These are phyloP conservation scores for Dallia pectoralis DNA, from an alignment of 2,797 vertebrate genomes.

Conservation along the genomic window DNA sequence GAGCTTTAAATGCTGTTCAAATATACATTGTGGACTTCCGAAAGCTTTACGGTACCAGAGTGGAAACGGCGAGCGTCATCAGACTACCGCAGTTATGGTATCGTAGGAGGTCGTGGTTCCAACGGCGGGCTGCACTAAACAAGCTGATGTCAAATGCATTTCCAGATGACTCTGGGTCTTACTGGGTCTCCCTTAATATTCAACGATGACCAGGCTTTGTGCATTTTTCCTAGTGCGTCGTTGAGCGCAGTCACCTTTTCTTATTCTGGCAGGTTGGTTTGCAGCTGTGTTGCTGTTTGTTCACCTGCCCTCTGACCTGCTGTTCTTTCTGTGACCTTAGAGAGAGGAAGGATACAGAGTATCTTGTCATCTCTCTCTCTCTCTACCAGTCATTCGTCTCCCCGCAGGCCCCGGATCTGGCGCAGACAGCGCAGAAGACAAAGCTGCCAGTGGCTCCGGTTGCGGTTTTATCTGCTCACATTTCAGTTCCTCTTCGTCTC, in stretches of 20 bases:
- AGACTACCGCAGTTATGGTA: constrained; percentile 46
- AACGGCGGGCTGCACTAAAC: constrained; percentile 58
- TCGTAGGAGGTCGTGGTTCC: constrained; percentile 22
- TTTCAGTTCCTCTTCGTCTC: constrained; percentile 43
- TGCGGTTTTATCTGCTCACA: constrained; percentile 33
- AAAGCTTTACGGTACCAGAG: constrained; percentile 56
- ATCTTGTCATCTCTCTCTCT: constrained; percentile 58
- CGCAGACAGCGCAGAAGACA: constrained; percentile 69
- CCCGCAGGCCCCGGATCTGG: constrained; percentile 59
- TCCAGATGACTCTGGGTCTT: constrained; percentile 35
- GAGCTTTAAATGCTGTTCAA: constrained; percentile 57
- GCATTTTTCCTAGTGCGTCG: background rate
- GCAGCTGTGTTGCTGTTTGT: background rate
- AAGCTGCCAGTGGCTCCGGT: constrained; percentile 48
- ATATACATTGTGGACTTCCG: constrained; percentile 60
- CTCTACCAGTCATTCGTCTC: constrained; percentile 19
- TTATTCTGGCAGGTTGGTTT: background rate
- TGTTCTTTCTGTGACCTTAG: constrained; percentile 16
- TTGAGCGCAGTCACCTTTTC: background rate
- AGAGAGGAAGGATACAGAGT: background rate
- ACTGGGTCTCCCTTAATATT: background rate
- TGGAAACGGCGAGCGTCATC: constrained; percentile 71
- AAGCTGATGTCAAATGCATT: constrained; percentile 70
- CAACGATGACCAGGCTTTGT: background rate
- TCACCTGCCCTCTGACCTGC: constrained; percentile 27